Base-by-base conservation (phyloP, 2,113 vertebrate species). In the Pygoscelis adeliae region DNA sequence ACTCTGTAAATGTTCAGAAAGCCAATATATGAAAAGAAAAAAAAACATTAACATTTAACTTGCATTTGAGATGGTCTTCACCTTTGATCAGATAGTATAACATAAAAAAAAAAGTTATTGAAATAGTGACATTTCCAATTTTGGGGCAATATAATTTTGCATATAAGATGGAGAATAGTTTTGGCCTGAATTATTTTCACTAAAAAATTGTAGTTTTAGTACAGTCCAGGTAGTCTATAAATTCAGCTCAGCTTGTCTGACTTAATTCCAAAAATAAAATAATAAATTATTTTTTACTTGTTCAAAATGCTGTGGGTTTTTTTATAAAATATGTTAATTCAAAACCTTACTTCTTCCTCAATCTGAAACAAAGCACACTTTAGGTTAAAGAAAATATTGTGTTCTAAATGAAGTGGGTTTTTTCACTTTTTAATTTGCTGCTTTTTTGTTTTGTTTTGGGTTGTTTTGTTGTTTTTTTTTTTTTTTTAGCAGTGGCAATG, bases 121-220 rank as follows among this genome's bases (percentile, higher is more conserved):
- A 94, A 89, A 94, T 49, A 78, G 21, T 78, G 87, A 53, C 38
- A 87, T 93, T 91, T 91, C 22, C 26, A 50, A 46, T 87, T 74
- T 77, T 70, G 50, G 74, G 27, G 21, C 19, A 50, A 84, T 26
- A 25, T 25, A 38, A 38, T 63, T 90, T 87, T 79, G 30, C 14
- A 71, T 3, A 7, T 62, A 59, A 47, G n/a, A 59, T 42, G 38
- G 23, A 63, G 46, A 67, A 78, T 23, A 55, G 5, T 5, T 65
- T 72, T 63, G 15, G 13, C 9, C n/a, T 1, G 4, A 38, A 59
- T 85, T 79, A 17, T 59, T 92, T 49, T 15, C 42, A 62, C 5
- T 56, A 58, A 76, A 82, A 83, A 55, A 66, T 3, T 47, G 2
- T 16, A 26, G 3, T 6, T 62, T 67, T 65, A 53, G 6, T 40